A percentile compares a stretch with the other conserved stretches of the same genome.
phyloP scores from a whole-genome alignment of 2,888 invertebrate species.

The Piscicola geometra region DNA sequence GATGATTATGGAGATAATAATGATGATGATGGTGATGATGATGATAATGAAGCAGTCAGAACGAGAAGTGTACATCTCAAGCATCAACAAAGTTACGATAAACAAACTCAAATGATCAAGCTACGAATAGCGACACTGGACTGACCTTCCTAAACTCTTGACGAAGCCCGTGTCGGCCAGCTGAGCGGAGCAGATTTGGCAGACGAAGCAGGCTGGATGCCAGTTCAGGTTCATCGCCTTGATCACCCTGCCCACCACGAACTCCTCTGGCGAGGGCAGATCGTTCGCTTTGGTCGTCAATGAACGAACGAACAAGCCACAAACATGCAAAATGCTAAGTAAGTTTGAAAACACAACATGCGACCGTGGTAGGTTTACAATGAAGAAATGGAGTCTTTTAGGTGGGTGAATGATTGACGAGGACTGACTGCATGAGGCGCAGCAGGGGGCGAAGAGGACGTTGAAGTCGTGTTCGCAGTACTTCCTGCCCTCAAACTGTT shows the following conservation, averaged over 20 bases:
- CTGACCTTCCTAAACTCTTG: constrained; percentile 53
- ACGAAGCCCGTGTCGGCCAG: constrained; percentile 96
- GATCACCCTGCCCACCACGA: constrained; percentile 96
- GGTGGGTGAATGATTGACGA: neutral
- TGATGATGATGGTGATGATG: constrained; percentile 12
- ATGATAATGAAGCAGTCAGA: neutral
- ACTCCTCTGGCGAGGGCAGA: constrained; percentile 72
- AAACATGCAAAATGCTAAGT: no score
- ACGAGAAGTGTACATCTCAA: no score
- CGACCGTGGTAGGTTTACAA: neutral
- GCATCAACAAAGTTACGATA: no score
- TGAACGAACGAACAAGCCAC: no score
- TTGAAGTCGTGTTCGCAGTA: constrained; percentile 99
- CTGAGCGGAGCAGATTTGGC: constrained; percentile 83
- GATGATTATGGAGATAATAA: constrained; percentile 10
- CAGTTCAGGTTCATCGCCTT: constrained; percentile 98
- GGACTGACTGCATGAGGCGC: constrained; percentile 71
- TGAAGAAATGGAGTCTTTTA: neutral
- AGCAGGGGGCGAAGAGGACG: constrained; percentile 87
- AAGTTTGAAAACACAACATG: no score
- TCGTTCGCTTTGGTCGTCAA: no score
- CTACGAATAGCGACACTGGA: no score
- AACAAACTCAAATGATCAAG: no score
- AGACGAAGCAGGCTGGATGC: constrained; percentile 97
- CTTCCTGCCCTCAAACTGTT: constrained; percentile 88